Percentiles rank a stretch among this genome's conserved stretches.
Evolutionary conservation across 2,113 vertebrate species (phyloP).

Genomic region (Nycticorax nycticorax): DNA sequence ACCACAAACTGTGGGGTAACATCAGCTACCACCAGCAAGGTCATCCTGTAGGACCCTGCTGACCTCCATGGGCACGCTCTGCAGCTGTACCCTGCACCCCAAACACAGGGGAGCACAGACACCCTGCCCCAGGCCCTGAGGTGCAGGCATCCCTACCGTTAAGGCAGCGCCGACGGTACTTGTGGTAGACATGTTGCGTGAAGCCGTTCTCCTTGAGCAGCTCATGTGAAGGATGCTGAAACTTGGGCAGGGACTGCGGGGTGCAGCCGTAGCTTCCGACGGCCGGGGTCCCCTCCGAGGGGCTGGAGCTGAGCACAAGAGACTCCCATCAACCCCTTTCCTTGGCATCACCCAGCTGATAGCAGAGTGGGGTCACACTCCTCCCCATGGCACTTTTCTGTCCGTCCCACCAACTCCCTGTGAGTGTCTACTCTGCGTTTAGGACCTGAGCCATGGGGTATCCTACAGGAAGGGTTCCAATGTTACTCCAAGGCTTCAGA

Average conservation of each 20-base stretch:
- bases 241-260: constrained; percentile 97
- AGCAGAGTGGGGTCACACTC: fast-evolving
- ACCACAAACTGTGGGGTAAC: fast-evolving
- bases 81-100: fast-evolving
- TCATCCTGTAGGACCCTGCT: background rate
- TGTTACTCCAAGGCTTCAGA: background rate
- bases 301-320: constrained; percentile 84
- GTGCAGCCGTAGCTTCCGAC: constrained; percentile 92
- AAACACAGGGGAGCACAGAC: fast-evolving
- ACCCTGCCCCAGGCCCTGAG: fast-evolving
- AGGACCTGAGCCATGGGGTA: background rate
- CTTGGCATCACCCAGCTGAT: background rate
- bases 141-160: constrained; percentile 78
- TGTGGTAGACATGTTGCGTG: constrained; percentile 99
- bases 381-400: background rate
- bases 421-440: background rate
- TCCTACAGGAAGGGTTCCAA: background rate
- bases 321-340: background rate
- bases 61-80: fast-evolving
- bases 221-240: constrained; percentile 97
- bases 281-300: constrained; percentile 88
- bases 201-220: constrained; percentile 99
- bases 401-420: background rate
- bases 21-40: background rate
- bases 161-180: constrained; percentile 97